Conservation (phyloP, 2,888 invertebrate species). For the Caenorhabditis wallacei region DNA sequence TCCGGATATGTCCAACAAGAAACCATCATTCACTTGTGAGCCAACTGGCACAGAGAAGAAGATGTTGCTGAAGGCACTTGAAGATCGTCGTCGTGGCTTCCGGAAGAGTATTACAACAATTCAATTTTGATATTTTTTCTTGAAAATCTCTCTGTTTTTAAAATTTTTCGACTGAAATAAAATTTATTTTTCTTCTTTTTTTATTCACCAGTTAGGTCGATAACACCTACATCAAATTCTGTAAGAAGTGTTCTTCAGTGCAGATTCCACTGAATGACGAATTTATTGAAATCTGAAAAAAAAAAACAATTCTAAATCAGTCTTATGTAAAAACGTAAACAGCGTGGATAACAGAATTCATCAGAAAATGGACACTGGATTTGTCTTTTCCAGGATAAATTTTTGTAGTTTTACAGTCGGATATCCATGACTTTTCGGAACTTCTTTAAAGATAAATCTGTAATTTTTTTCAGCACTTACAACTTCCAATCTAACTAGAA, state of each 20-base stretch:
- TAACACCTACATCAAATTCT: too few species aligned
- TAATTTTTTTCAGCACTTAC: too few species aligned
- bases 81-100: not conserved
- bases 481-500: too few species aligned
- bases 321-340: too few species aligned
- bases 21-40: not conserved
- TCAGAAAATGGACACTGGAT: not conserved
- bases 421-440: too few species aligned
- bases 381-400: not conserved
- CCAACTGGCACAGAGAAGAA: not conserved
- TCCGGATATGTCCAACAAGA: not conserved
- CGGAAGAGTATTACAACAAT: not conserved
- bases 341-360: too few species aligned
- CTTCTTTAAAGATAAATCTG: too few species aligned
- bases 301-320: too few species aligned
- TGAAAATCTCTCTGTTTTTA: not conserved
- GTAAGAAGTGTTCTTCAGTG: too few species aligned
- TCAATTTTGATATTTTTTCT: not conserved
- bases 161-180: not conserved
- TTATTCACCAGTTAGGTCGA: too few species aligned
- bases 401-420: not conserved
- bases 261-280: too few species aligned
- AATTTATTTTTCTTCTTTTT: not conserved
- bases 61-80: not conserved
- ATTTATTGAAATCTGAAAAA: too few species aligned